Base-by-base conservation (phyloP, 1,140 invertebrate species). In the Chironomus tepperi region DNA sequence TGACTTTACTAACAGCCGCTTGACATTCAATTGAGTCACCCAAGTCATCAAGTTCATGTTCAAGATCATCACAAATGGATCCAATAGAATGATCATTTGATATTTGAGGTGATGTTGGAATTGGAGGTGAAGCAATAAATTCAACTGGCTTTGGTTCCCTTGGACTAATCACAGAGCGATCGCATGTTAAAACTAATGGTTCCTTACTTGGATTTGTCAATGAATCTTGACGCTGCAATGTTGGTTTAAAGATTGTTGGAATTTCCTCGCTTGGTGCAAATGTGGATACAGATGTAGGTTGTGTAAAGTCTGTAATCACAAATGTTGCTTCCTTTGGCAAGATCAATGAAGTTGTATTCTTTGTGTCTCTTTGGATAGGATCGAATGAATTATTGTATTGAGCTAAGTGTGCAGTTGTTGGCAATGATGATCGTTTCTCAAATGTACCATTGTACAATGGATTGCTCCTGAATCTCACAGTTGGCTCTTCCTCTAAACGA, bases 1-100 rank as follows among this genome's bases (percentile, higher is more conserved):
- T 89, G 7, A 90, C 88, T 76, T 85, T 86, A 74, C 86, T 86
- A 75, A 87, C 87, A 5, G 87, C 87, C 21, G 83, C 84, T 77
- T 88, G 86, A 70, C 65, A 70, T 19, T 70, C 65, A 19, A 70
- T 70, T 70, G 65, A 70, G 78, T 88, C 87, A 42, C 81, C 78
- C 74, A 83, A 76, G 74, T 81, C 83, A n/a, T 73, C 77, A 24
- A 79, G 79, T 8, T 76, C 76, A 24, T 81, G 77, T 8, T 82
- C 81, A 67, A 70, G 65, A 19, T 70, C 65, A 74, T 81, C 81
- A 21, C 24, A 42, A 19, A 24, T 65, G 6, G 73, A 24, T 18
- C 18, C 15, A 12, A 24, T 12, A 5, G 73, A 74, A 24, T 65
- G 15, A 15, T 34, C 16, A 73, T 47, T 73, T 43, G 21, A 43